These are phyloP conservation scores for Halichondria panicea DNA, from an alignment of 37 sponge, comb jelly and placozoan species.

Conservation along the genomic window DNA sequence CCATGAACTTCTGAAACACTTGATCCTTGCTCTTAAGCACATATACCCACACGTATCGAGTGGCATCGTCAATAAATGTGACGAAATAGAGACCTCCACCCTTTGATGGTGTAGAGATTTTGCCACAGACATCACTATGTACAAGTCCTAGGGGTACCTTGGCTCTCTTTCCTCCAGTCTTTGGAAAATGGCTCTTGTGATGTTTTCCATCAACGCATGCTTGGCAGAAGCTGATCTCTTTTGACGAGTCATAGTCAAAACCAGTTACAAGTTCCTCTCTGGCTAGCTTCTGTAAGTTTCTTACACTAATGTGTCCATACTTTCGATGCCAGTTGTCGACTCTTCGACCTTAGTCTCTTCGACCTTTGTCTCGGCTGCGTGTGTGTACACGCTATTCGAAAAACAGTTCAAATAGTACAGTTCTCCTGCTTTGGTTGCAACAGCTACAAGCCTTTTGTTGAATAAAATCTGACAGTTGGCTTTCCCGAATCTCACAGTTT, in stretches of 20 bases:
- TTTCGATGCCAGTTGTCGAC: not conserved
- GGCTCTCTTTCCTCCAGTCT: slow-evolving; percentile 16
- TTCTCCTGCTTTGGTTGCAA: not conserved
- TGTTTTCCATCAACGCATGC: slow-evolving; percentile 44
- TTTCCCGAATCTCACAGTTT: not conserved
- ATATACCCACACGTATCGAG: slow-evolving; percentile 66
- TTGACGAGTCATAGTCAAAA: slow-evolving; percentile 4
- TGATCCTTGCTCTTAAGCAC: slow-evolving; percentile 47
- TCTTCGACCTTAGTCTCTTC: not conserved
- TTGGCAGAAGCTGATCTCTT: slow-evolving; percentile 1
- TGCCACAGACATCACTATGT: slow-evolving; percentile 64
- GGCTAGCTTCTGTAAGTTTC: slow-evolving; percentile 8
- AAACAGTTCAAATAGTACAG: slow-evolving; percentile 16
- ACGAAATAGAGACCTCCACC: slow-evolving; percentile 57
- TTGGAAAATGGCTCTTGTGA: slow-evolving; percentile 30
- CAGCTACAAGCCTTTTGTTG: not conserved
- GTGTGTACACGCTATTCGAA: too few species aligned
- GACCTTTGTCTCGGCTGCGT: not conserved
- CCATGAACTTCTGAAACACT: slow-evolving; percentile 53
- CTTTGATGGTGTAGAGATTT: slow-evolving; percentile 24
- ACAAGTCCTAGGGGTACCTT: slow-evolving; percentile 33
- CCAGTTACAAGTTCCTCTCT: slow-evolving; percentile 7
- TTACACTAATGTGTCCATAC: slow-evolving; percentile 2
- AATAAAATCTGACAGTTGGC: not conserved
- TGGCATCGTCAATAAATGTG: slow-evolving; percentile 50